Conservation (phyloP, 2,888 invertebrate genomes). For the Rhogogaster chlorosoma region DNA sequence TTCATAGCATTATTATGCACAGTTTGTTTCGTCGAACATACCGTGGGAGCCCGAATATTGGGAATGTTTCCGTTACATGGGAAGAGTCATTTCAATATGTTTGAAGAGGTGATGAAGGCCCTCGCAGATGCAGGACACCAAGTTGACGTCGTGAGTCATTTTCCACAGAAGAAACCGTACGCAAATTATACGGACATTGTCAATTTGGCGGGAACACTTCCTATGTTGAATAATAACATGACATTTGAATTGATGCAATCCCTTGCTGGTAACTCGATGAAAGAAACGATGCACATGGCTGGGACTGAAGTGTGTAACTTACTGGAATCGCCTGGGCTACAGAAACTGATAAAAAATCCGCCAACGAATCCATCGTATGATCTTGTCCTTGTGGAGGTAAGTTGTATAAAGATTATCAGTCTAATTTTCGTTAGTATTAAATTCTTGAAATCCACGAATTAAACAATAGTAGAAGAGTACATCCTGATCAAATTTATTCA, state of each 20-base stretch:
- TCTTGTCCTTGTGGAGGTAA: slow-evolving; percentile 65
- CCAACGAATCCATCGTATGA: slow-evolving; percentile 65
- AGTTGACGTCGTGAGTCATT: slow-evolving; percentile 75
- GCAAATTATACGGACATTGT: slow-evolving; percentile 68
- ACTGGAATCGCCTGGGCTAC: slow-evolving; percentile 54
- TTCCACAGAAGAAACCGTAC: slow-evolving; percentile 64
- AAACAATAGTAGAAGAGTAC: neutral
- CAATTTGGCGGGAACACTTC: slow-evolving; percentile 53
- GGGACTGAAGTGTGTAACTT: no score
- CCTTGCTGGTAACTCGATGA: no score
- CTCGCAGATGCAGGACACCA: slow-evolving; percentile 78
- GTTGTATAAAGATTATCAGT: neutral
- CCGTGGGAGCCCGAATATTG: slow-evolving; percentile 52
- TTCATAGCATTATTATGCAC: neutral
- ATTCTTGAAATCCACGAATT: neutral
- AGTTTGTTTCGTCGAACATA: neutral
- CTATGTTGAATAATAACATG: slow-evolving; percentile 69
- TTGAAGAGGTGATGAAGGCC: slow-evolving; percentile 76
- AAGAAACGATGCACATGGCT: slow-evolving; percentile 56
- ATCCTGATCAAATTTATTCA: neutral
- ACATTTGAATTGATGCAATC: slow-evolving; percentile 59
- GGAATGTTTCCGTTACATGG: slow-evolving; percentile 75
- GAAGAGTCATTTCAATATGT: slow-evolving; percentile 77
- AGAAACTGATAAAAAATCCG: slow-evolving; percentile 61
- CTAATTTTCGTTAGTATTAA: neutral